A percentile compares a stretch with the other conserved stretches of the same genome.
Conservation (phyloP, 2,797 vertebrate species). For the Peromyscus nudipes region DNA sequence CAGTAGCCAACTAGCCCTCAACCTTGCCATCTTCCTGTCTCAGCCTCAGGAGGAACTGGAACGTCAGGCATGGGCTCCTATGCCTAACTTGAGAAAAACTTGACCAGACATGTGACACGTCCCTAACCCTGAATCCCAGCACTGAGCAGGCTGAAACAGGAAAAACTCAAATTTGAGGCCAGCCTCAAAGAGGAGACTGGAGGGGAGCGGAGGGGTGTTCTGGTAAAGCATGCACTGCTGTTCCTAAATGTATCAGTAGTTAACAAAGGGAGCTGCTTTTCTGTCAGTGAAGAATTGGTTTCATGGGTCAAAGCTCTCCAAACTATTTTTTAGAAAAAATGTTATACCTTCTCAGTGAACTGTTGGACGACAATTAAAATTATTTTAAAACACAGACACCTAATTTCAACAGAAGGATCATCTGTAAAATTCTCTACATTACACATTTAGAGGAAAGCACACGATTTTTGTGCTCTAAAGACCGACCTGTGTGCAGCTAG, state of each 20-base stretch:
- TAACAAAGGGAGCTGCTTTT: not conserved
- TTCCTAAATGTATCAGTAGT: not conserved
- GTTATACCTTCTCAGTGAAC: no score
- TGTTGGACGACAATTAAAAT: not conserved
- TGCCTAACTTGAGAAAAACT: not conserved
- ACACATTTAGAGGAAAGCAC: not conserved
- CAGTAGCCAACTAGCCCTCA: not conserved
- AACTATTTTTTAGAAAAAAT: no score
- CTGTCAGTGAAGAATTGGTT: not conserved
- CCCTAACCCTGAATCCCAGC: not conserved
- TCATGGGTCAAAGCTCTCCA: not conserved
- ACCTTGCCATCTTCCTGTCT: not conserved
- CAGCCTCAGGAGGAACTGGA: not conserved
- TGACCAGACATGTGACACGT: not conserved
- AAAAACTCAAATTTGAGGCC: not conserved
- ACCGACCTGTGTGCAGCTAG: no score
- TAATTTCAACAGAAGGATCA: not conserved
- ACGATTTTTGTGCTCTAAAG: no score
- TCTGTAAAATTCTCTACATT: not conserved
- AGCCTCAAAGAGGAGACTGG: not conserved
- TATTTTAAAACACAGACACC: not conserved
- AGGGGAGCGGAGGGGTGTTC: not conserved
- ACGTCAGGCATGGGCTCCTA: not conserved
- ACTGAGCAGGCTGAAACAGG: not conserved
- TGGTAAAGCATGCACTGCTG: not conserved